These are phyloP conservation scores for Eristalis tenax DNA, from an alignment of 2,888 invertebrate species.

Conservation along the genomic window DNA sequence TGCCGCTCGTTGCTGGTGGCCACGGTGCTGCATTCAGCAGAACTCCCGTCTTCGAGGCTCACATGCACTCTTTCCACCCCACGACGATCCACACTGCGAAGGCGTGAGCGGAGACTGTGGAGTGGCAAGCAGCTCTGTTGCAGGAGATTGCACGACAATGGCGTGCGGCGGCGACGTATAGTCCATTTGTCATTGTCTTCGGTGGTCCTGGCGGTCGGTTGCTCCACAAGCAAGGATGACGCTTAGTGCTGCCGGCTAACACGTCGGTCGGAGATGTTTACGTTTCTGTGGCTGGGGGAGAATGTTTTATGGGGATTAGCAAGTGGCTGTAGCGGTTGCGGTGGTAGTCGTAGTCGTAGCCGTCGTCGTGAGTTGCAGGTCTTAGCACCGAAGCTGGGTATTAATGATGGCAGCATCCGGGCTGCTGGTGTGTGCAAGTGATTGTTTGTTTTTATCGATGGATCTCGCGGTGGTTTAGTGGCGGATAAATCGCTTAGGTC, in stretches of 20 bases:
- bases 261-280: constrained; percentile 36
- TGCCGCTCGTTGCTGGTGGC: constrained; percentile 28
- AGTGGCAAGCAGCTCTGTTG: constrained; percentile 45
- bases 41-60: constrained; percentile 21
- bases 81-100: neutral
- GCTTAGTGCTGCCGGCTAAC: constrained; percentile 3
- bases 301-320: constrained; percentile 59
- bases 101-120: constrained; percentile 15
- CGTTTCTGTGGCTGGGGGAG: constrained; percentile 49
- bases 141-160: constrained; percentile 34
- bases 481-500: constrained; percentile 48
- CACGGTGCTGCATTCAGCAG: constrained; percentile 19
- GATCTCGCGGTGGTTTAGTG: constrained; percentile 41
- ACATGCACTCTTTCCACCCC: constrained; percentile 17
- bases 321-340: constrained; percentile 35
- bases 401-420: constrained; percentile 61
- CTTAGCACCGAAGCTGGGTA: constrained; percentile 45
- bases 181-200: constrained; percentile 69
- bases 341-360: neutral
- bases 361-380: constrained; percentile 44
- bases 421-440: constrained; percentile 48
- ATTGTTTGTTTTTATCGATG: constrained; percentile 55
- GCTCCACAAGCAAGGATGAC: neutral
- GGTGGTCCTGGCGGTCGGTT: constrained; percentile 21
- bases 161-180: constrained; percentile 31